phyloP scores from a whole-genome alignment of 2,888 invertebrate genomes.

The Phyto melanocephala region DNA sequence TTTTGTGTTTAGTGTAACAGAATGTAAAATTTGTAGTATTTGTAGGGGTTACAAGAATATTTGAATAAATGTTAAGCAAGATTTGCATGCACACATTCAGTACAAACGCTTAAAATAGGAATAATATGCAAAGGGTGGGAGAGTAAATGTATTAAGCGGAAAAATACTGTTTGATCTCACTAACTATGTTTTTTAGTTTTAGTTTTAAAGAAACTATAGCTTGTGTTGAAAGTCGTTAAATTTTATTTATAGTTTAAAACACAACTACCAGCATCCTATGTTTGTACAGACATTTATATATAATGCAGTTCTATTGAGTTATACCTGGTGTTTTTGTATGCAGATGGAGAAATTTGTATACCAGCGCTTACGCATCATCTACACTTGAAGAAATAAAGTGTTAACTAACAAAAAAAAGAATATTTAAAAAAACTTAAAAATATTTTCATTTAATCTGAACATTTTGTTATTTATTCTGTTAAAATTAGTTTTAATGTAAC shows the following conservation, averaged over 20 bases:
- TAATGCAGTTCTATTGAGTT: not conserved
- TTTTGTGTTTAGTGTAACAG: not conserved
- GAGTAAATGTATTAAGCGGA: not conserved
- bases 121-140: not conserved
- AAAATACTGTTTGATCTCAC: not conserved
- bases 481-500: too few species aligned
- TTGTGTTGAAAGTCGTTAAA: slow-evolving; percentile 26
- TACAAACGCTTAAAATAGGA: not conserved
- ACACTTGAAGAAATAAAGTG: not conserved
- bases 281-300: not conserved
- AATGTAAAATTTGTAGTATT: not conserved
- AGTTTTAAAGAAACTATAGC: slow-evolving; percentile 5
- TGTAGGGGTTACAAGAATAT: not conserved
- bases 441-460: too few species aligned
- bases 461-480: too few species aligned
- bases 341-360: not conserved
- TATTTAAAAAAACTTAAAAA: too few species aligned
- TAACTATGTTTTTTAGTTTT: not conserved
- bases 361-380: not conserved
- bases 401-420: not conserved
- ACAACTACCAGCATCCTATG: not conserved
- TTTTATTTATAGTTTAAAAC: slow-evolving; percentile 46
- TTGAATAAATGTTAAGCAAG: slow-evolving; percentile 13
- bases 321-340: too few species aligned
- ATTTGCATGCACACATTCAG: not conserved